phyloP scores from a whole-genome alignment of 2,797 vertebrate species.

The Synanceia verrucosa region DNA sequence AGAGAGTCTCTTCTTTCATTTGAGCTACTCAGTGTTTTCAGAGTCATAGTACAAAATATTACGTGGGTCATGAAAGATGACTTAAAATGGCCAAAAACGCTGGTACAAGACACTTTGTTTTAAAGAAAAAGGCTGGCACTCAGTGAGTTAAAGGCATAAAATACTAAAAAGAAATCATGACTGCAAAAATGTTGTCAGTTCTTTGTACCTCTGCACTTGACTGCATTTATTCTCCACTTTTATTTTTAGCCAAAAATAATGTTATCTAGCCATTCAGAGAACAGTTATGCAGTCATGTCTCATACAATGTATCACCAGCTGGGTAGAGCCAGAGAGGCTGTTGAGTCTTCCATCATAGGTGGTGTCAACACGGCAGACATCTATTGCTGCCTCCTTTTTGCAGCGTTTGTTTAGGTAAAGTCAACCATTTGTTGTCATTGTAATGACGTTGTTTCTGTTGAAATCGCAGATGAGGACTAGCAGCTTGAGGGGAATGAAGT shows the following conservation, averaged over 20 bases:
- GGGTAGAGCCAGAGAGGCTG: background rate
- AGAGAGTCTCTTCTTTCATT: too few species aligned
- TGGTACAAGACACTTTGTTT: too few species aligned
- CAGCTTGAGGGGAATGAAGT: constrained; percentile 21
- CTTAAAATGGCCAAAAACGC: too few species aligned
- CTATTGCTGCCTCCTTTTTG: background rate
- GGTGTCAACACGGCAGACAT: background rate
- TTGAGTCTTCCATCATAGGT: background rate
- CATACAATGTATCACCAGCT: background rate
- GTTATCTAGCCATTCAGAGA: background rate
- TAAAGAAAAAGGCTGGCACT: too few species aligned
- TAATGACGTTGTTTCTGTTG: constrained; percentile 32
- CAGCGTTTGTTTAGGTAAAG: background rate
- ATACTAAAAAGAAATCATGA: background rate
- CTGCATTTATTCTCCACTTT: background rate
- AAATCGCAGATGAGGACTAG: constrained; percentile 39
- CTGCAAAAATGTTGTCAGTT: background rate
- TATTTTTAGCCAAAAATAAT: background rate
- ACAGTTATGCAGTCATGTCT: background rate
- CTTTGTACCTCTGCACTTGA: background rate
- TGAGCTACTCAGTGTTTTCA: too few species aligned
- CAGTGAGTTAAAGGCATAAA: background rate
- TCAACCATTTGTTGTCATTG: background rate
- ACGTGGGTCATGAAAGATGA: too few species aligned
- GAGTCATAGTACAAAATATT: too few species aligned